Conservation (phyloP, 2,888 invertebrate species). For the Conchocele bisecta region DNA sequence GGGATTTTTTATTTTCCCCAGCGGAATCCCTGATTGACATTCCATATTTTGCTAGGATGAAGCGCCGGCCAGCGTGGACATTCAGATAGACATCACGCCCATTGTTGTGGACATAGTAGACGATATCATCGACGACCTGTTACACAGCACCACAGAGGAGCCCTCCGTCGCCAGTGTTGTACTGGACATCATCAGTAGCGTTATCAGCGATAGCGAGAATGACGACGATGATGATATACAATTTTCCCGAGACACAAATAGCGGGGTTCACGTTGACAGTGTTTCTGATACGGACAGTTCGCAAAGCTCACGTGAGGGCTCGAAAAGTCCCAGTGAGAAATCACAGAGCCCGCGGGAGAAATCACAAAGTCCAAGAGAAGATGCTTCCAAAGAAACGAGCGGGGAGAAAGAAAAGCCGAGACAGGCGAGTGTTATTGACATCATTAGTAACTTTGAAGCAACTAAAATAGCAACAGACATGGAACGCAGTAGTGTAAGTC, state of each 20-base stretch:
- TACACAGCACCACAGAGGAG: slow-evolving; percentile 76
- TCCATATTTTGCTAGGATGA: too few relatives aligned
- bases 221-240: slow-evolving; percentile 31
- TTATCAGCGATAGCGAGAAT: slow-evolving; percentile 59
- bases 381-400: slow-evolving; percentile 25
- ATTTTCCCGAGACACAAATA: neutral
- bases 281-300: too few relatives aligned
- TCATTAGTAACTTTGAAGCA: slow-evolving; percentile 50
- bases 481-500: slow-evolving; percentile 24
- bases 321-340: slow-evolving; percentile 20
- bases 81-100: slow-evolving; percentile 58
- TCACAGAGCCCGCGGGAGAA: slow-evolving; percentile 17
- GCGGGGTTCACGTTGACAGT: neutral
- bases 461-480: slow-evolving; percentile 39
- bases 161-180: slow-evolving; percentile 81
- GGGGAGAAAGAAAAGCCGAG: slow-evolving; percentile 18
- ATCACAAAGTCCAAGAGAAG: neutral
- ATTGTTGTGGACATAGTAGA: slow-evolving; percentile 70
- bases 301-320: too few relatives aligned
- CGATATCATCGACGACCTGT: slow-evolving; percentile 80
- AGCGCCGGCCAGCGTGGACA: too few relatives aligned
- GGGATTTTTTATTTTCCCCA: too few relatives aligned
- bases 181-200: slow-evolving; percentile 78
- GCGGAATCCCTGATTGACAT: too few relatives aligned
- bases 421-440: slow-evolving; percentile 52